Percentiles rank a stretch among this genome's conserved stretches.
Conservation (phyloP, 2,113 vertebrate species). For the Spermophilus dauricus region DNA sequence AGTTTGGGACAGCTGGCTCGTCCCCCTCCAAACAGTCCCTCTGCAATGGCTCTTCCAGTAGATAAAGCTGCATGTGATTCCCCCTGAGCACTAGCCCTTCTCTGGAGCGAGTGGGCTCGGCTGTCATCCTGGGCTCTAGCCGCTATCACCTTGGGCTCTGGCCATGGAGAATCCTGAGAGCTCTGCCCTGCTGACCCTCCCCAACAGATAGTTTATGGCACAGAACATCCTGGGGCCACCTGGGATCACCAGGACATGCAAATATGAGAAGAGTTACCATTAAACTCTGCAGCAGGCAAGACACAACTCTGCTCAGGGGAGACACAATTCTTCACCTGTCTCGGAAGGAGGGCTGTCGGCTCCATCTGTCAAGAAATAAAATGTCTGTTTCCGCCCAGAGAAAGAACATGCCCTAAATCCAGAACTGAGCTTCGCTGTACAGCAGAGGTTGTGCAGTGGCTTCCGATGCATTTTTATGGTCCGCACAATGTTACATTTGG, state of each 20-base stretch:
- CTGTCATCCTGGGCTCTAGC: neutral
- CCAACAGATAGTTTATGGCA: too few species aligned
- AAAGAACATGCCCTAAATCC: neutral
- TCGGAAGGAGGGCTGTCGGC: neutral
- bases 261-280: neutral
- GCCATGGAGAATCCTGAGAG: too few species aligned
- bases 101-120: too few species aligned
- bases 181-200: too few species aligned
- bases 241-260: neutral
- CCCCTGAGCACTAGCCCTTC: neutral
- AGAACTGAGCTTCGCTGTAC: fast-evolving
- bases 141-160: too few species aligned
- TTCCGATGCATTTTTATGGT: neutral
- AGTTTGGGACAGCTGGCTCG: neutral
- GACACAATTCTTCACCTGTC: neutral
- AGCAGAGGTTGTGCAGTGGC: neutral
- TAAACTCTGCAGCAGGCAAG: neutral
- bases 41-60: neutral
- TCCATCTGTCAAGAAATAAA: neutral
- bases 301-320: neutral
- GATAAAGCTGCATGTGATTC: neutral
- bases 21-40: neutral
- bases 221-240: neutral
- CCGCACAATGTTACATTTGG: neutral
- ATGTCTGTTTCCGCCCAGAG: neutral